Percentiles rank a stretch among this genome's conserved stretches.
Conservation (phyloP, 2,113 vertebrate genomes). For the Ranitomeya variabilis region DNA sequence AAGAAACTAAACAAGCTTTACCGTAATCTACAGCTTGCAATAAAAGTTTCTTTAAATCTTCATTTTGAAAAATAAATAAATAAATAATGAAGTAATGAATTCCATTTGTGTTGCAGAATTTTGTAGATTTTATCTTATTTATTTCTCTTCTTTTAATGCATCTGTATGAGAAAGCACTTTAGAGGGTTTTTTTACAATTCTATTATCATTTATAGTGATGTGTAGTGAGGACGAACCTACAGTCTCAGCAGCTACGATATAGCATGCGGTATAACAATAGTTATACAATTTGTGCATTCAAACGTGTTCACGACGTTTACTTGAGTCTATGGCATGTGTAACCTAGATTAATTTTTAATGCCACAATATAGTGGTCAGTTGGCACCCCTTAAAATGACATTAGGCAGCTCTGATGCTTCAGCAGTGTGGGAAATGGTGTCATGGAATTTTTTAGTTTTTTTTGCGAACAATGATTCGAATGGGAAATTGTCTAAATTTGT, state of each 20-base stretch:
- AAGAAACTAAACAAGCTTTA: too few species aligned
- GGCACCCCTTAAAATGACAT: too few species aligned
- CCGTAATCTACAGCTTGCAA: too few species aligned
- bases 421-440: too few species aligned
- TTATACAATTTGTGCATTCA: neutral
- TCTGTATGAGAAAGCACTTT: constrained; percentile 10
- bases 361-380: neutral
- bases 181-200: neutral
- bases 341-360: neutral
- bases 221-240: neutral
- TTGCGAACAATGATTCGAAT: too few species aligned
- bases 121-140: neutral
- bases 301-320: neutral
- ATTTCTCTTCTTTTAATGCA: neutral
- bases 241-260: neutral
- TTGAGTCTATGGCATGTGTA: neutral
- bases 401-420: too few species aligned
- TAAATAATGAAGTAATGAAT: neutral
- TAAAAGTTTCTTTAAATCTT: neutral
- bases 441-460: too few species aligned
- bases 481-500: too few species aligned
- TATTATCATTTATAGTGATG: neutral
- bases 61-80: neutral
- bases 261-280: neutral
- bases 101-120: neutral